Percentiles rank a stretch among this genome's conserved stretches.
These are phyloP conservation scores for Chymomyza procnemis DNA, from an alignment of 2,888 invertebrate species.

Conservation along the genomic window DNA sequence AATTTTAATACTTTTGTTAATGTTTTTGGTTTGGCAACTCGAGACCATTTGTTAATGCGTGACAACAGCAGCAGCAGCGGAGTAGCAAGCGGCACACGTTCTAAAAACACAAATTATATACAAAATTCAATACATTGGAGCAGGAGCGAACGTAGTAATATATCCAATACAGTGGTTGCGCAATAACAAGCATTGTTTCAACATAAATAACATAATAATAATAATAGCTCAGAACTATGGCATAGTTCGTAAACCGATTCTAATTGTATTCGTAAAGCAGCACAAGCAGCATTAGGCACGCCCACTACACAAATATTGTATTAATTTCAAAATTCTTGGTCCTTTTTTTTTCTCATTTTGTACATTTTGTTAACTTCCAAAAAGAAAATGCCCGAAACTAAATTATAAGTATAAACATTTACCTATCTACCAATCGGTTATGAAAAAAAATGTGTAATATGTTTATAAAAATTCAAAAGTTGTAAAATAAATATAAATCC, in stretches of 20 bases:
- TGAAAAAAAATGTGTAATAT: neutral
- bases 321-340: neutral
- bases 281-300: neutral
- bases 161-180: neutral
- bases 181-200: neutral
- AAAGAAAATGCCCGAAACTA: neutral
- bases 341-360: neutral
- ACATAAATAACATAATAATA: neutral
- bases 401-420: neutral
- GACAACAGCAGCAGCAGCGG: neutral
- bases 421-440: no score
- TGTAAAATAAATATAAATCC: neutral
- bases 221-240: neutral
- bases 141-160: no score
- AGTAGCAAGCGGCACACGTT: neutral
- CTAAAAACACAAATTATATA: neutral
- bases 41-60: neutral
- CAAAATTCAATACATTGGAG: no score
- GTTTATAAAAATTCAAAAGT: neutral
- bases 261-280: neutral
- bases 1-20: neutral
- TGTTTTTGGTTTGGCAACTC: neutral
- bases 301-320: neutral
- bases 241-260: neutral
- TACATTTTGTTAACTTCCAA: neutral